These are phyloP conservation scores for Xestoiulus laeticollis DNA, from an alignment of 2,888 invertebrate genomes.

Conservation along the genomic window DNA sequence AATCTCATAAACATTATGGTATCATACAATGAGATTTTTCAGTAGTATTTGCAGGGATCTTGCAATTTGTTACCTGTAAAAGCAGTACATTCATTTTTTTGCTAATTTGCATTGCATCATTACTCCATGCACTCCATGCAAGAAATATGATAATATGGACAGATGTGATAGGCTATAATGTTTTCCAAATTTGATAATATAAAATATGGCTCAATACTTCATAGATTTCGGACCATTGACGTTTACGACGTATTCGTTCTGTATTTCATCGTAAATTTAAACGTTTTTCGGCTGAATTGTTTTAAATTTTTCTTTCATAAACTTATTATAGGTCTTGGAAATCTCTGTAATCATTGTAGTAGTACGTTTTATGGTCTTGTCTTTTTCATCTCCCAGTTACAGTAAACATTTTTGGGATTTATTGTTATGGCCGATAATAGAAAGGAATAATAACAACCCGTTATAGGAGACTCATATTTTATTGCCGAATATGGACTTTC, in stretches of 20 bases:
- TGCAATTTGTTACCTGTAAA: too few species aligned
- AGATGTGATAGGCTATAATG: too few species aligned
- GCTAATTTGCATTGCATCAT: too few species aligned
- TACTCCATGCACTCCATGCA: too few species aligned
- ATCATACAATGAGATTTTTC: too few species aligned
- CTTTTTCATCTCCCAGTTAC: neutral
- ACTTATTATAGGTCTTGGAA: neutral
- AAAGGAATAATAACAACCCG: neutral
- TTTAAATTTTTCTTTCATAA: neutral
- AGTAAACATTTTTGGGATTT: constrained; percentile 26
- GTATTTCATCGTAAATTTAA: neutral
- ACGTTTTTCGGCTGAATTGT: neutral
- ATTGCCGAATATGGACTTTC: neutral
- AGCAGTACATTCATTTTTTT: too few species aligned
- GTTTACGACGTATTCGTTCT: neutral
- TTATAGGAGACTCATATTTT: neutral
- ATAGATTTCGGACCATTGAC: neutral
- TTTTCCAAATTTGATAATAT: too few species aligned
- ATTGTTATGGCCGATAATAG: neutral
- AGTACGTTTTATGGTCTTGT: neutral
- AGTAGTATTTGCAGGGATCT: too few species aligned
- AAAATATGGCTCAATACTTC: neutral
- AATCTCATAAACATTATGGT: too few species aligned
- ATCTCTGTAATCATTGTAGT: neutral
- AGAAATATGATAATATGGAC: too few species aligned